Evolutionary conservation across 2,888 invertebrate genomes (phyloP).

Genomic region (Microchrysa polita): DNA sequence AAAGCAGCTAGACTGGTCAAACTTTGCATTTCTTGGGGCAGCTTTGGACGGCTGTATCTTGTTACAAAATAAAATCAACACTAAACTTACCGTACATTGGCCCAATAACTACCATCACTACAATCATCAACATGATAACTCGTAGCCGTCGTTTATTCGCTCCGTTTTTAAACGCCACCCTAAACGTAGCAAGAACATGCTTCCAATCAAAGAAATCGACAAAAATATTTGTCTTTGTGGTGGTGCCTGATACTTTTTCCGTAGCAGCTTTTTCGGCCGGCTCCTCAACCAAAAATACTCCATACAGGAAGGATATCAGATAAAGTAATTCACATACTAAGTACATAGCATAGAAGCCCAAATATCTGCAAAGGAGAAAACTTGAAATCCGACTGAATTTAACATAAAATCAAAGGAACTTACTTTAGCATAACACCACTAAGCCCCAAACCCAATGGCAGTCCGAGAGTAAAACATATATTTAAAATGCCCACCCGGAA

Average conservation of each 20-base stretch:
- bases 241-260: constrained; percentile 44
- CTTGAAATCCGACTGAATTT: no score
- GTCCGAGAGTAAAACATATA: constrained; percentile 86
- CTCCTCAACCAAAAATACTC: constrained; percentile 77
- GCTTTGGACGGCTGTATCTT: no score
- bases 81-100: constrained; percentile 85
- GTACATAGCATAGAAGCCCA: constrained; percentile 85
- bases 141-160: constrained; percentile 77
- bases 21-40: no score
- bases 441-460: constrained; percentile 88
- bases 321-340: constrained; percentile 80
- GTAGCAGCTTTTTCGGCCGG: constrained; percentile 56
- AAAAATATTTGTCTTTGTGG: constrained; percentile 57
- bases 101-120: constrained; percentile 85
- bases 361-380: constrained; percentile 64
- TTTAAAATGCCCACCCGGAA: constrained; percentile 88
- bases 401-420: constrained; percentile 50
- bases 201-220: constrained; percentile 78
- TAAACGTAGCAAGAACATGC: constrained; percentile 80
- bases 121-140: constrained; percentile 80
- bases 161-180: constrained; percentile 82
- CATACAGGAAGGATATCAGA: constrained; percentile 78
- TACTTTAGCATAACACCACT: constrained; percentile 79
- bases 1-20: no score
- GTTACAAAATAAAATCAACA: no score